A percentile compares a stretch with the other conserved stretches of the same genome.
These are phyloP conservation scores for Aculops lycopersici DNA, from an alignment of 1,140 invertebrate genomes.

Conservation along the genomic window DNA sequence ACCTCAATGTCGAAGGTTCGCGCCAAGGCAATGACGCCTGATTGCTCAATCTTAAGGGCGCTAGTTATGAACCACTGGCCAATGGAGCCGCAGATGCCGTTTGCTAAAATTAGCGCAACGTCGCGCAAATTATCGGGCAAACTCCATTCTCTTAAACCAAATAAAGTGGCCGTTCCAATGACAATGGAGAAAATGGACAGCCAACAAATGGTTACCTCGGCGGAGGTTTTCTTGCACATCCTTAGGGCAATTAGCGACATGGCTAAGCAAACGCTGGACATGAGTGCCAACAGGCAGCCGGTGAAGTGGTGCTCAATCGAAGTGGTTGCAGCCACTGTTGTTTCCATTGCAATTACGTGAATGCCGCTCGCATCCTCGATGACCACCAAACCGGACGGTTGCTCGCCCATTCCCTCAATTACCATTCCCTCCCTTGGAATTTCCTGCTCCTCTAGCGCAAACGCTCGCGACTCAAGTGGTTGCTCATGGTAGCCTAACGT, in stretches of 20 bases:
- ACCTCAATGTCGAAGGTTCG: slow-evolving; percentile 58
- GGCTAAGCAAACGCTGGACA: slow-evolving; percentile 31
- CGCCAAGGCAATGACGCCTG: slow-evolving; percentile 53
- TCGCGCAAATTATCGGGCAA: slow-evolving; percentile 38
- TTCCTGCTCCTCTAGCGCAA: too few species aligned
- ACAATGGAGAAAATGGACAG: slow-evolving; percentile 2
- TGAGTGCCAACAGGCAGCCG: slow-evolving; percentile 46
- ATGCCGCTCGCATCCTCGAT: too few species aligned
- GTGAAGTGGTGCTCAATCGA: too few species aligned
- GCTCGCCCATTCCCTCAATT: too few species aligned
- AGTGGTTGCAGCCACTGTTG: too few species aligned
- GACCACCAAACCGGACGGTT: too few species aligned
- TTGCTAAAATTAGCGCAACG: slow-evolving; percentile 35
- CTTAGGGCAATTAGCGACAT: slow-evolving; percentile 37
- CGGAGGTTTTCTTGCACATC: slow-evolving; percentile 48
- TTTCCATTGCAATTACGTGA: too few species aligned
- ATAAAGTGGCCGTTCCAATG: slow-evolving; percentile 16
- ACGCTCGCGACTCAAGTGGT: too few species aligned
- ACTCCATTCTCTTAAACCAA: slow-evolving; percentile 34
- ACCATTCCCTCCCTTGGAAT: too few species aligned
- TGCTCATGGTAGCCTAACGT: too few species aligned
- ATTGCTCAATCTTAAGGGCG: slow-evolving; percentile 51
- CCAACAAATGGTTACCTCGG: slow-evolving; percentile 48
- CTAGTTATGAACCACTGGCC: slow-evolving; percentile 52
- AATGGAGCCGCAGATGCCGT: slow-evolving; percentile 48